These are phyloP conservation scores for Yponomeuta evonymella DNA, from an alignment of 2,888 invertebrate species.

Conservation along the genomic window DNA sequence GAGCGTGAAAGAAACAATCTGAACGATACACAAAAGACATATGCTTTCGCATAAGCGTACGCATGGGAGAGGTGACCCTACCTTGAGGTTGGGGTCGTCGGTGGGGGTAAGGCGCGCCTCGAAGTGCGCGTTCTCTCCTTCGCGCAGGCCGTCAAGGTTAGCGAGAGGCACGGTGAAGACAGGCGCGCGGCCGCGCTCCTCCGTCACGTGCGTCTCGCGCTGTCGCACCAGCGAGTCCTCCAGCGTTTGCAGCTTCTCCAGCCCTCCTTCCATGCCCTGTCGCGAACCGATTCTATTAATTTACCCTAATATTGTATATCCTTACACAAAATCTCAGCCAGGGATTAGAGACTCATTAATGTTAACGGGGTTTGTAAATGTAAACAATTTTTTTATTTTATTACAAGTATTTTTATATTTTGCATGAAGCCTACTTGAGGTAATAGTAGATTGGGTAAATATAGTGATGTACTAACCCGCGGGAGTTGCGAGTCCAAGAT, in stretches of 20 bases:
- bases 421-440: too few species aligned
- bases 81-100: conserved; percentile 92
- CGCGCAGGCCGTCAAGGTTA: conserved; percentile 89
- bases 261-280: conserved; percentile 94
- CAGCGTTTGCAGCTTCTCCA: conserved; percentile 93
- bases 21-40: too few species aligned
- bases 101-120: conserved; percentile 92
- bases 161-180: conserved; percentile 92
- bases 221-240: conserved; percentile 91
- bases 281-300: conserved; percentile 20
- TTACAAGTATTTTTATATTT: too few species aligned
- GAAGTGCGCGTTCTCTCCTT: conserved; percentile 94
- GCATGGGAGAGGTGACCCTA: conserved; percentile 30
- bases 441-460: too few species aligned
- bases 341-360: too few species aligned
- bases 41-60: too few species aligned
- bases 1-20: background rate
- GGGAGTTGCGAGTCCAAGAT: conserved; percentile 95
- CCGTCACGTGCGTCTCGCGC: conserved; percentile 82
- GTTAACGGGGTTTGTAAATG: too few species aligned
- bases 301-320: background rate
- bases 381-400: too few species aligned
- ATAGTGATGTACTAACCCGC: conserved; percentile 71
- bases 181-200: conserved; percentile 89
- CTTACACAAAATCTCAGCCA: too few species aligned